Percentiles rank a stretch among this genome's conserved stretches.
These are phyloP conservation scores for Caenorhabditis uteleia DNA, from an alignment of 2,888 invertebrate species.

Conservation along the genomic window DNA sequence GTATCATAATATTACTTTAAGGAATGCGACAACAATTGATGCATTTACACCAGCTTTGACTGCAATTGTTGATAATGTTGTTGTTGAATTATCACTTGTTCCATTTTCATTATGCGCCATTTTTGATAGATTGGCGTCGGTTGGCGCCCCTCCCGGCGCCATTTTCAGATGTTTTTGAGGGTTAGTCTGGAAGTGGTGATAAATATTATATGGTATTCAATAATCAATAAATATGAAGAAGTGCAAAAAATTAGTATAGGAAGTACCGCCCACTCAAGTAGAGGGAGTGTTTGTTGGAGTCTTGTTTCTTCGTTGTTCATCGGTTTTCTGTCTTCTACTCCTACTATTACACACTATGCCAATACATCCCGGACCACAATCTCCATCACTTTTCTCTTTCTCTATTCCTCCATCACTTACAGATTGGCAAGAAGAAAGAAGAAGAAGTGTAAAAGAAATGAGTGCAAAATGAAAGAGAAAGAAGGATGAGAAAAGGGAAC, in stretches of 20 bases:
- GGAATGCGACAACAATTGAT: slow-evolving; percentile 84
- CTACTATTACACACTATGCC: slow-evolving; percentile 36
- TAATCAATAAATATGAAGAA: slow-evolving; percentile 1
- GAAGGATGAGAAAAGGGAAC: slow-evolving; percentile 17
- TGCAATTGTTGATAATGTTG: slow-evolving; percentile 88
- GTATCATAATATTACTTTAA: slow-evolving; percentile 76
- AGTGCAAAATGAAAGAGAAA: slow-evolving; percentile 3
- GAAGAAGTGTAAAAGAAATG: slow-evolving; percentile 14
- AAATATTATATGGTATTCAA: neutral
- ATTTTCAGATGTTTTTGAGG: slow-evolving; percentile 17
- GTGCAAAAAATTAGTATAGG: slow-evolving; percentile 33
- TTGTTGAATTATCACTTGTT: slow-evolving; percentile 69
- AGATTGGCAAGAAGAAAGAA: slow-evolving; percentile 12
- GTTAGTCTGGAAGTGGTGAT: neutral
- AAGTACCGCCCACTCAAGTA: slow-evolving; percentile 31
- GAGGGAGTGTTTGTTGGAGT: too few species aligned
- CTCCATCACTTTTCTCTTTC: neutral
- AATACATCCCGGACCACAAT: too few species aligned
- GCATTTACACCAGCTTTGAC: slow-evolving; percentile 83
- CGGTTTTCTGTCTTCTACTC: slow-evolving; percentile 23
- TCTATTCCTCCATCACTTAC: slow-evolving; percentile 15
- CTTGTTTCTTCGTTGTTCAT: too few species aligned
- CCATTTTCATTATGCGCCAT: slow-evolving; percentile 10
- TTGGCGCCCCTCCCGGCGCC: slow-evolving; percentile 42
- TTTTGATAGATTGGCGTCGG: slow-evolving; percentile 15